Base-by-base conservation (phyloP, 2,888 invertebrate genomes). In the Alloplasta piceator region DNA sequence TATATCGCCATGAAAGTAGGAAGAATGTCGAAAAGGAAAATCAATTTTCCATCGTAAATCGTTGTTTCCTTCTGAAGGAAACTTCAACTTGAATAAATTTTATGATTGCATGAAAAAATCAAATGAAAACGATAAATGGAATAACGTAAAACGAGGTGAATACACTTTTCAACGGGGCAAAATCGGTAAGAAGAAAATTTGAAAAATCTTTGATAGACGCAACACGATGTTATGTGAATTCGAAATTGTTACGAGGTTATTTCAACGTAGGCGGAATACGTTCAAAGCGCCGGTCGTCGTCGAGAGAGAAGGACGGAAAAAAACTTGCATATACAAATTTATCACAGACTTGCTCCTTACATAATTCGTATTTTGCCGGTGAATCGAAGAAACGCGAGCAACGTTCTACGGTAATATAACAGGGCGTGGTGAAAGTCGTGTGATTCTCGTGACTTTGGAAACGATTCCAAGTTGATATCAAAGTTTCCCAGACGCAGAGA, bases 331-430 rank as follows among this genome's bases (percentile, higher is more conserved):
- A 16, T 36, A 12, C 6, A 56, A 6, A 56, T 58, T 80, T 80
- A 80, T 76, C 77, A 77, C 68, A 68, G 72, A 73, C 43, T 26
- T 26, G 12, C 50, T 50, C 68, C 72, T 80, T 77, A 72, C 63
- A 58, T 80, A 68, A 77, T 80, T 77, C 63, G 41, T 67, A 73
- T 77, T 77, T 81, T 68, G 64, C 64, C 63, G 41, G 14, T 61
- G 80, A 77, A 73, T 81, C 55, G 52, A 70, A 70, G 64, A 70
- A 77, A 77, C 77, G 14, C 77, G 77, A 50, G 68, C 46, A 71
- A 55, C 14, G 48, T 38, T 67, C 55, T 12, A 36, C 60, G 61
- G 55, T 41, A 50, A 67, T 67, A 68, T 63, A 72, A 55, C 66
- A 39, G 68, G 52, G 72, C 55, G 61, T 63, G 68, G 77, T 77